phyloP scores from a whole-genome alignment of 2,797 vertebrate species.

The Sandelia bainsii region DNA sequence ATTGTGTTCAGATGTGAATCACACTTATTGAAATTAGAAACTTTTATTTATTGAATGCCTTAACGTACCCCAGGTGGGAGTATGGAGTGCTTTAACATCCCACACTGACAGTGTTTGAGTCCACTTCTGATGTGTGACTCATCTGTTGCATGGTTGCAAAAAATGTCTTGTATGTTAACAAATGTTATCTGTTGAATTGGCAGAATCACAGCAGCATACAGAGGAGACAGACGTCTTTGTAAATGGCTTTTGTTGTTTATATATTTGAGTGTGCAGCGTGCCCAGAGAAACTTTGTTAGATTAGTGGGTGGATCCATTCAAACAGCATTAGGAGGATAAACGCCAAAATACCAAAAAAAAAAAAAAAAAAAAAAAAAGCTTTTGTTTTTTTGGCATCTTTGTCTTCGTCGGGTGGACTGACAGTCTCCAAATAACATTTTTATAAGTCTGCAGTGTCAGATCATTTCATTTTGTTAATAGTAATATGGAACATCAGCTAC shows the following conservation, averaged over 20 bases:
- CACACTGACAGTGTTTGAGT: slow-evolving; percentile 46
- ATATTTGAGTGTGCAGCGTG: background rate
- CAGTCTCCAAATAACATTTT: too few relatives aligned
- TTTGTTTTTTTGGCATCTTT: too few relatives aligned
- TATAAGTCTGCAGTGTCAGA: too few relatives aligned
- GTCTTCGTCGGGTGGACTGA: too few relatives aligned
- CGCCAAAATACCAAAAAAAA: background rate
- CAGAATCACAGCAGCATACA: background rate
- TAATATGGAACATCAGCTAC: too few relatives aligned
- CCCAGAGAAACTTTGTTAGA: background rate
- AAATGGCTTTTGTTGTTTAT: slow-evolving; percentile 2
- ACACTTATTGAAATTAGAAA: slow-evolving; percentile 32
- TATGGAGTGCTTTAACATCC: slow-evolving; percentile 30
- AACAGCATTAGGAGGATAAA: background rate
- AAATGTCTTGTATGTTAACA: slow-evolving; percentile 16
- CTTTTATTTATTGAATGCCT: slow-evolving; percentile 27
- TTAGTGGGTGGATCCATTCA: background rate
- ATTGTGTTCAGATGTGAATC: slow-evolving; percentile 40
- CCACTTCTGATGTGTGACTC: slow-evolving; percentile 60
- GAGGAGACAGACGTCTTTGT: background rate
- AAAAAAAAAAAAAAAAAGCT: background rate
- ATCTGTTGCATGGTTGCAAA: slow-evolving; percentile 30
- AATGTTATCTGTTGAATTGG: slow-evolving; percentile 2
- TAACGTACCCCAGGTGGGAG: slow-evolving; percentile 51
- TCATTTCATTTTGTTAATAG: too few relatives aligned